Base-by-base conservation (phyloP, 1,140 invertebrate genomes). In the Popillia japonica region DNA sequence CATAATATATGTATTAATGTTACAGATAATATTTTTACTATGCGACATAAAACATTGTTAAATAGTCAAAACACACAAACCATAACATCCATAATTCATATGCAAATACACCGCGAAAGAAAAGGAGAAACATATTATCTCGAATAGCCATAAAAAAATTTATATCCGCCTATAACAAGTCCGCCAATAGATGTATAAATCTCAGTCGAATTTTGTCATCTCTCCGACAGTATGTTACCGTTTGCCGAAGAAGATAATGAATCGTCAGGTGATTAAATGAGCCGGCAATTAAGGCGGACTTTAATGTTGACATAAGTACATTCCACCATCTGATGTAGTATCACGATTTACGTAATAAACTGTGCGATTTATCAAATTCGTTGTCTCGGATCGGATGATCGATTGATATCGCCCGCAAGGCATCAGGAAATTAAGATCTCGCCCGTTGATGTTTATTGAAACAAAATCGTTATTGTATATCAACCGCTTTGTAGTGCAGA, bases 221-320 rank as follows among this genome's bases (percentile, higher is more conserved):
- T n/a, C 44, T 3, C 10, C 48, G 48, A 55, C 48, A 55, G 17
- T 55, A 55, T 55, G 48, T 55, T 17, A 55, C 48, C 48, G 17
- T 55, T 17, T 55, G 48, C 48, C 48, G 48, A 55, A 55, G 48
- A 55, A 55, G 48, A 55, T 55, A 55, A 55, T 55, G 48, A 55
- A 55, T 55, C 48, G 48, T 55, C 48, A 55, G 48, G 48, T 55
- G 48, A 55, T 55, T 55, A 55, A 55, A 55, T 55, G 48, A 55
- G 48, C 17, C 48, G 48, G 48, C 48, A 55, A 55, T 55, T 55
- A 55, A 55, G 17, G 48, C 48, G 48, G 48, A 55, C 48, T 55
- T 55, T 55, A 55, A 55, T 55, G 48, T 55, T 55, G 48, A 55
- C 48, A 55, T 55, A 55, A 55, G 48, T 55, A 55, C 48, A 55